A percentile compares a stretch with the other conserved stretches of the same genome.
Conservation (phyloP, 2,888 invertebrate species). For the Dynastes tityus region DNA sequence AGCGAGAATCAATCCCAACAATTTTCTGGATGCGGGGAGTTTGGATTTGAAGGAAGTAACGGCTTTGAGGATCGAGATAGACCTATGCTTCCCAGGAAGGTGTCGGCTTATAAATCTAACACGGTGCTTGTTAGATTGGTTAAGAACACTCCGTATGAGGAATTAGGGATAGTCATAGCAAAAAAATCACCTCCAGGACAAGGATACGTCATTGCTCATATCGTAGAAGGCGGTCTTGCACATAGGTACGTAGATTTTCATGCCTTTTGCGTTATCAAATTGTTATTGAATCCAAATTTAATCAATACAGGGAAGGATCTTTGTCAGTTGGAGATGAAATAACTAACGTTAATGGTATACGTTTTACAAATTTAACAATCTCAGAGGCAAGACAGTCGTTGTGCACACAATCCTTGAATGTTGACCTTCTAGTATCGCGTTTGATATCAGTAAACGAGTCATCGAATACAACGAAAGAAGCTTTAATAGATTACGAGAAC, state of each 20-base stretch:
- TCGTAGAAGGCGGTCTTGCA: slow-evolving; percentile 80
- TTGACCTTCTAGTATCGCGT: slow-evolving; percentile 79
- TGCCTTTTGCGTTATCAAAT: background rate
- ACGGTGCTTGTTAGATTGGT: slow-evolving; percentile 70
- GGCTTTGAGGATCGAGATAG: slow-evolving; percentile 60
- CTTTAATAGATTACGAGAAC: slow-evolving; percentile 82
- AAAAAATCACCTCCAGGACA: slow-evolving; percentile 77
- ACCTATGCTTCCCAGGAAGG: slow-evolving; percentile 53
- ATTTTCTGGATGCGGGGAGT: slow-evolving; percentile 14
- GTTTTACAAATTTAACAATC: slow-evolving; percentile 83
- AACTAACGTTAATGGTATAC: slow-evolving; percentile 87
- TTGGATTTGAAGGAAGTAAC: slow-evolving; percentile 9
- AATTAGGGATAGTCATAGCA: slow-evolving; percentile 82
- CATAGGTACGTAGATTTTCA: slow-evolving; percentile 73
- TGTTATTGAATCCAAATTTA: background rate
- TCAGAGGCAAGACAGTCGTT: slow-evolving; percentile 79
- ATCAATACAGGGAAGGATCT: slow-evolving; percentile 79
- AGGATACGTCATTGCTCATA: slow-evolving; percentile 81
- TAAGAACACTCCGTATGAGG: slow-evolving; percentile 75
- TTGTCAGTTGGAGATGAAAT: slow-evolving; percentile 89
- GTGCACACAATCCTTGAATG: slow-evolving; percentile 75
- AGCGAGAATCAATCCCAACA: slow-evolving; percentile 58
- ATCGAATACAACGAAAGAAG: slow-evolving; percentile 74
- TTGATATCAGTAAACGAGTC: slow-evolving; percentile 55
- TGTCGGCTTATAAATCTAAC: slow-evolving; percentile 49